A percentile compares a stretch with the other conserved stretches of the same genome.
These are phyloP conservation scores for Torymus tubicola DNA, from an alignment of 2,888 invertebrate species.

Conservation along the genomic window DNA sequence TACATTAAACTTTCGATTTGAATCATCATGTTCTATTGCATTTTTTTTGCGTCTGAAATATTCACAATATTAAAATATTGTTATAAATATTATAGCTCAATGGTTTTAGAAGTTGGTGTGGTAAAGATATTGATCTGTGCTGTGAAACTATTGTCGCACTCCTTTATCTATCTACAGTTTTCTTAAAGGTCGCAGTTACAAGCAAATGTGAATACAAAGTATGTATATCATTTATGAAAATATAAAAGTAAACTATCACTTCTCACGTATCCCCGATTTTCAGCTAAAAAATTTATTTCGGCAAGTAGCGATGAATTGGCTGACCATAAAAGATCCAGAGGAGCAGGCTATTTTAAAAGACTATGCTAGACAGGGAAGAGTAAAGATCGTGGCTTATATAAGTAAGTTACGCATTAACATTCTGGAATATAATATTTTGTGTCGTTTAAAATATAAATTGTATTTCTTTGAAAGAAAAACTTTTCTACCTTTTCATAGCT, in stretches of 20 bases:
- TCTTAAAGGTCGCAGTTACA: background rate
- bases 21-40: no score
- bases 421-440: no score
- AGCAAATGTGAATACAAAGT: background rate
- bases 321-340: background rate
- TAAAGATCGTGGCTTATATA: background rate
- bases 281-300: background rate
- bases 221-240: background rate
- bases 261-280: background rate
- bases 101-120: background rate
- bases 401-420: background rate
- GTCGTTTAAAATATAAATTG: no score
- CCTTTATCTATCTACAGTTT: background rate
- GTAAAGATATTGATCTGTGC: conserved; percentile 4
- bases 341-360: background rate
- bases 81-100: background rate
- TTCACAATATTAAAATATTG: background rate
- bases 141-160: background rate
- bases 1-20: no score
- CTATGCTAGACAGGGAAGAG: background rate
- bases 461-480: no score
- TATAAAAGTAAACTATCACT: background rate
- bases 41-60: background rate
- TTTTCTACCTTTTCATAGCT: no score
- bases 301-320: background rate